Conservation (phyloP, 2,113 vertebrate species). For the Barbus barbus region DNA sequence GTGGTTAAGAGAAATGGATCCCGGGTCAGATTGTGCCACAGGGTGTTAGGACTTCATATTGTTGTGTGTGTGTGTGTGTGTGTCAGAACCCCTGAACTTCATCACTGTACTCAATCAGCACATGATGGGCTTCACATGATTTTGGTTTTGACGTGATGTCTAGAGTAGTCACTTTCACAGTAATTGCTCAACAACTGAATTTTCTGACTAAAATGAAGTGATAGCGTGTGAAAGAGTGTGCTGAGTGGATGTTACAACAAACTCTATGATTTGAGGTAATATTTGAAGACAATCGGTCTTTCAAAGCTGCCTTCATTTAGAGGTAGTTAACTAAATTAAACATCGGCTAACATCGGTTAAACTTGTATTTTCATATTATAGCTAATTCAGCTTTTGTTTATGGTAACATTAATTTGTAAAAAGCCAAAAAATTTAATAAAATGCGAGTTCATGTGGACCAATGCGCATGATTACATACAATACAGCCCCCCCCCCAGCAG, state of each 20-base stretch:
- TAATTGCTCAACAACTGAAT: not conserved
- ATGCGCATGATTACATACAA: no score
- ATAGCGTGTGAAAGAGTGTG: not conserved
- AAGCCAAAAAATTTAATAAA: no score
- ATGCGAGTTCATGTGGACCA: no score
- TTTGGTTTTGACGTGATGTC: not conserved
- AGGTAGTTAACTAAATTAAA: no score
- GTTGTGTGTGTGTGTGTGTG: not conserved
- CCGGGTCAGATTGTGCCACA: not conserved
- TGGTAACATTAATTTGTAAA: no score
- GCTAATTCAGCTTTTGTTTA: no score
- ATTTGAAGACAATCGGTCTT: no score
- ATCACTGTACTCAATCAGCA: not conserved
- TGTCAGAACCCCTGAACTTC: not conserved
- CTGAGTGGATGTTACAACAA: not conserved
- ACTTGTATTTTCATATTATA: no score
- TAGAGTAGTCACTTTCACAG: not conserved
- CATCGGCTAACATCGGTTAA: no score
- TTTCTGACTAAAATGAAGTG: not conserved
- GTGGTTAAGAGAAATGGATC: constrained; percentile 19
- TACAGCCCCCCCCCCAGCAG: no score
- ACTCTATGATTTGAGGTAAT: not conserved
- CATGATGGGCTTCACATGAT: not conserved
- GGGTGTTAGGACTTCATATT: not conserved
- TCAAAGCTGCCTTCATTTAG: no score